Conservation (phyloP, 1,140 invertebrate species). For the Aphis gossypii region DNA sequence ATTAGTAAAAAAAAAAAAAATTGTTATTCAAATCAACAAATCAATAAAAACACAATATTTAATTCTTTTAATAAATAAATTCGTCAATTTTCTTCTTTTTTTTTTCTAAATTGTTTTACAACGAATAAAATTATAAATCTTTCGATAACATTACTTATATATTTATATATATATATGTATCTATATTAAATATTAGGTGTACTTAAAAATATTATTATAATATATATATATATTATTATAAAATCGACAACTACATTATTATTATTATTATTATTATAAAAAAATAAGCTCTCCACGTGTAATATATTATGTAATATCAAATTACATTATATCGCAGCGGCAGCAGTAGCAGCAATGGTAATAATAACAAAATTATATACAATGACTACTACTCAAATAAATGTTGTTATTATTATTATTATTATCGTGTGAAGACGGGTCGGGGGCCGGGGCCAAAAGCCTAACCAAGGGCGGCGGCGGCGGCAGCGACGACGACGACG, state of each 20-base stretch:
- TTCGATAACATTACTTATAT: slow-evolving; percentile 8
- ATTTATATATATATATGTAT: not conserved
- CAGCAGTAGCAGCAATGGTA: not conserved
- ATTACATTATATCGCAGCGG: not conserved
- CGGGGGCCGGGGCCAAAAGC: not conserved
- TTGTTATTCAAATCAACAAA: slow-evolving; percentile 36
- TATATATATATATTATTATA: slow-evolving; percentile 36
- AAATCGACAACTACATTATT: slow-evolving; percentile 39
- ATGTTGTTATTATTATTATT: not conserved
- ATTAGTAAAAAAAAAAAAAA: not conserved
- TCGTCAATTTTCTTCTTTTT: not conserved
- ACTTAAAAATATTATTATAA: not conserved
- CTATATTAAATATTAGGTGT: slow-evolving; percentile 12
- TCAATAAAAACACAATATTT: not conserved
- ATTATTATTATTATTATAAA: not conserved
- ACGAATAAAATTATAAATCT: slow-evolving; percentile 12
- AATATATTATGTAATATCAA: not conserved
- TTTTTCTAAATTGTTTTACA: slow-evolving; percentile 29
- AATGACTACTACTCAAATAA: slow-evolving; percentile 4
- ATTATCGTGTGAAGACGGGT: not conserved
- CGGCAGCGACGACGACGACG: not conserved
- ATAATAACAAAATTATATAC: slow-evolving; percentile 10
- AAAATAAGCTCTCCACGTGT: not conserved
- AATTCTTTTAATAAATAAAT: not conserved
- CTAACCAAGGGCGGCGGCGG: not conserved